A percentile compares a stretch with the other conserved stretches of the same genome.
These are phyloP conservation scores for Leptinotarsa undecemlineata DNA, from an alignment of 1,140 invertebrate species.

Conservation along the genomic window DNA sequence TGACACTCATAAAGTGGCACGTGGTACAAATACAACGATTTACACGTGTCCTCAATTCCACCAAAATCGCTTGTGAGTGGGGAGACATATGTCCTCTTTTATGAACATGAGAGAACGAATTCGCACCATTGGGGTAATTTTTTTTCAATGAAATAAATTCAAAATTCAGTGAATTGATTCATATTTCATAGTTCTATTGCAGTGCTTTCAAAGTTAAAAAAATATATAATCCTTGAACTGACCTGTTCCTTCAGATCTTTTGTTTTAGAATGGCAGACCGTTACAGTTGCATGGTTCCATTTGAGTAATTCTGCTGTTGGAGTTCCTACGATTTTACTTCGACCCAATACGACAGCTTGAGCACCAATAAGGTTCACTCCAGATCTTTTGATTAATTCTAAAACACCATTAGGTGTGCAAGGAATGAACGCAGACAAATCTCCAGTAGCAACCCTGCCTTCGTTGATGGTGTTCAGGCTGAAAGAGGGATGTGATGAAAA, in stretches of 20 bases:
- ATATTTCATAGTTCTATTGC: no score
- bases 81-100: no score
- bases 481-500: slow-evolving; percentile 30
- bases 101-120: no score
- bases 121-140: no score
- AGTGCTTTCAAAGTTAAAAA: no score
- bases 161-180: no score
- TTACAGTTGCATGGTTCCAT: slow-evolving; percentile 96
- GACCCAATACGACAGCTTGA: slow-evolving; percentile 89
- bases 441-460: slow-evolving; percentile 84
- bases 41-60: no score
- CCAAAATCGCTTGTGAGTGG: no score
- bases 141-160: no score
- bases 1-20: no score
- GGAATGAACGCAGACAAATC: slow-evolving; percentile 87
- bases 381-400: slow-evolving; percentile 87
- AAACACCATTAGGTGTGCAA: slow-evolving; percentile 90
- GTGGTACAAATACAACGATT: no score
- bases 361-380: slow-evolving; percentile 82
- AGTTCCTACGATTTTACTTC: slow-evolving; percentile 97
- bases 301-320: slow-evolving; percentile 92
- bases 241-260: slow-evolving; percentile 80
- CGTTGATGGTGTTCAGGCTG: slow-evolving; percentile 87
- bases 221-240: slow-evolving; percentile 39
- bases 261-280: slow-evolving; percentile 95